These are phyloP conservation scores for Dendrolimus kikuchii DNA, from an alignment of 1,140 invertebrate species.

Conservation along the genomic window DNA sequence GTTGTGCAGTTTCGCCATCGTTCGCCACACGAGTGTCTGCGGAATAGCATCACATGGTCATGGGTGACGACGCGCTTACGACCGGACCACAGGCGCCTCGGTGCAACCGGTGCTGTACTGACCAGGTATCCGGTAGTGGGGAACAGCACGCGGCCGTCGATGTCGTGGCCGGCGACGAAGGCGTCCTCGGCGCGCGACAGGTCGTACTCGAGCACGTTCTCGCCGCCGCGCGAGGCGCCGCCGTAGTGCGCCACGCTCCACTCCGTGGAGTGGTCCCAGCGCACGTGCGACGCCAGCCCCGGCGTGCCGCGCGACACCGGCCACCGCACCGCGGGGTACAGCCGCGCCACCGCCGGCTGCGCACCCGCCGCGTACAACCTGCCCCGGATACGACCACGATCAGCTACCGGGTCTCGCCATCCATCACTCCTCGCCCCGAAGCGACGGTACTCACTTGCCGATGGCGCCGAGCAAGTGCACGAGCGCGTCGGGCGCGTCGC, in stretches of 20 bases:
- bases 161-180: constrained; percentile 89
- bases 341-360: constrained; percentile 80
- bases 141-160: constrained; percentile 95
- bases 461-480: constrained; percentile 34
- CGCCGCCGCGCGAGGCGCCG: constrained; percentile 73
- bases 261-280: constrained; percentile 92
- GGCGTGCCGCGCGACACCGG: constrained; percentile 92
- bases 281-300: constrained; percentile 85
- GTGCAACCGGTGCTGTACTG: constrained; percentile 15
- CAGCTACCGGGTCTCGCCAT: no score
- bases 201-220: constrained; percentile 85
- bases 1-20: constrained; percentile 88
- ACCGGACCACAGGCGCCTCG: no score
- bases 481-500: constrained; percentile 28
- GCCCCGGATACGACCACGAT: constrained; percentile 8
- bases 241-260: constrained; percentile 85
- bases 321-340: constrained; percentile 84
- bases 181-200: constrained; percentile 82
- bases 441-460: constrained; percentile 1
- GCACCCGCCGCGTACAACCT: constrained; percentile 86
- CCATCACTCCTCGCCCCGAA: no score
- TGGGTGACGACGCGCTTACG: background rate
- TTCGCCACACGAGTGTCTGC: constrained; percentile 90
- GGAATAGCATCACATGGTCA: constrained; percentile 13
- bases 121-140: constrained; percentile 96